phyloP scores from a whole-genome alignment of 2,797 vertebrate genomes.

The Semaprochilodus insignis region DNA sequence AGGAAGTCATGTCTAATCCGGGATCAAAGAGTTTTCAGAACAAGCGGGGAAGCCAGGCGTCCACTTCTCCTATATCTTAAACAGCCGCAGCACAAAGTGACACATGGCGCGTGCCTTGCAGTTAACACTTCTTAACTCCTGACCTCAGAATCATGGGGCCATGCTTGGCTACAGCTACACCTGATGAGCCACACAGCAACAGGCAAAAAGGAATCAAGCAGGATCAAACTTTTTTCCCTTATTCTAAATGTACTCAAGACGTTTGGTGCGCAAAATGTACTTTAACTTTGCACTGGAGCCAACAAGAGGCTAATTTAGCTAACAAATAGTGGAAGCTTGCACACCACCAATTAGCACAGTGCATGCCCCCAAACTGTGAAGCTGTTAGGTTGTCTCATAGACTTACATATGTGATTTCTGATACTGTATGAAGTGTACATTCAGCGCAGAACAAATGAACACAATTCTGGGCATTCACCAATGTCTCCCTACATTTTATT shows the following conservation, averaged over 20 bases:
- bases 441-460: too few species aligned
- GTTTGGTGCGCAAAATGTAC: neutral
- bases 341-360: neutral
- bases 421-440: too few species aligned
- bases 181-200: neutral
- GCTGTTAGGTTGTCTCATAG: too few species aligned
- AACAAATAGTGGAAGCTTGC: neutral
- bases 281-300: neutral
- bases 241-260: neutral
- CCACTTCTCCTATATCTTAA: conserved; percentile 3
- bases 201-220: neutral
- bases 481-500: too few species aligned
- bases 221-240: neutral
- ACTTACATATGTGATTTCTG: too few species aligned
- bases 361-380: neutral
- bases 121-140: conserved; percentile 15
- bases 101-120: neutral
- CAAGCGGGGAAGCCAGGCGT: neutral
- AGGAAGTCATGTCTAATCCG: conserved; percentile 36
- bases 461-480: too few species aligned
- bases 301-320: neutral
- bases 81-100: neutral
- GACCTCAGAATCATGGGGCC: neutral
- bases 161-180: neutral
- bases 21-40: conserved; percentile 69